A percentile compares a stretch with the other conserved stretches of the same genome.
Conservation (phyloP, 2,888 invertebrate species). For the Sicus ferrugineus region DNA sequence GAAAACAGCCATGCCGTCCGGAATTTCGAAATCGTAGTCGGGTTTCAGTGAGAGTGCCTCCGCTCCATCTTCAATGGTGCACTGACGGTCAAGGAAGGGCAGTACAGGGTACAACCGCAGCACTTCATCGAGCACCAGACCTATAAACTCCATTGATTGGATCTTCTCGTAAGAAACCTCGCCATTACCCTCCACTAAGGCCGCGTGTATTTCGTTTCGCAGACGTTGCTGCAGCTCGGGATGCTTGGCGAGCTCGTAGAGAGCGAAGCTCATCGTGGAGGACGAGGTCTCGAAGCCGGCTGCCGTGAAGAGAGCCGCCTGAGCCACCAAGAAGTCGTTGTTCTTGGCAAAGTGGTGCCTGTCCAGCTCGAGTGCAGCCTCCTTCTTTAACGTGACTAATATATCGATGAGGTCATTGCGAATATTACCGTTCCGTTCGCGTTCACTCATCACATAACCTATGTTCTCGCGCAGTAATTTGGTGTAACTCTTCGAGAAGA, state of each 20-base stretch:
- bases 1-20: constrained; percentile 56
- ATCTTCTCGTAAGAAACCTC: constrained; percentile 63
- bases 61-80: constrained; percentile 45
- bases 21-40: constrained; percentile 51
- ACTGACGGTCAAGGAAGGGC: constrained; percentile 61
- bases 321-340: constrained; percentile 57
- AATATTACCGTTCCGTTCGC: constrained; percentile 59
- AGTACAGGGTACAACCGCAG: constrained; percentile 61
- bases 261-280: constrained; percentile 63
- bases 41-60: constrained; percentile 53
- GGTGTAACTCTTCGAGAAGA: constrained; percentile 52
- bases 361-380: constrained; percentile 43
- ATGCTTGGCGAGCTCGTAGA: constrained; percentile 63
- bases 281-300: constrained; percentile 63
- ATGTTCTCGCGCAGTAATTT: constrained; percentile 62
- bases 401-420: too few relatives aligned
- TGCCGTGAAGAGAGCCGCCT: constrained; percentile 59
- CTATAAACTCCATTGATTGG: constrained; percentile 62
- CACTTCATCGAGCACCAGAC: constrained; percentile 63
- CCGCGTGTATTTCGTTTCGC: constrained; percentile 62
- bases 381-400: constrained; percentile 63
- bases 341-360: constrained; percentile 45
- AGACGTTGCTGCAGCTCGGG: constrained; percentile 62
- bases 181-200: constrained; percentile 56
- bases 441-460: constrained; percentile 60